Conservation (phyloP, 2,797 vertebrate genomes). For the Amazonetta brasiliensis region DNA sequence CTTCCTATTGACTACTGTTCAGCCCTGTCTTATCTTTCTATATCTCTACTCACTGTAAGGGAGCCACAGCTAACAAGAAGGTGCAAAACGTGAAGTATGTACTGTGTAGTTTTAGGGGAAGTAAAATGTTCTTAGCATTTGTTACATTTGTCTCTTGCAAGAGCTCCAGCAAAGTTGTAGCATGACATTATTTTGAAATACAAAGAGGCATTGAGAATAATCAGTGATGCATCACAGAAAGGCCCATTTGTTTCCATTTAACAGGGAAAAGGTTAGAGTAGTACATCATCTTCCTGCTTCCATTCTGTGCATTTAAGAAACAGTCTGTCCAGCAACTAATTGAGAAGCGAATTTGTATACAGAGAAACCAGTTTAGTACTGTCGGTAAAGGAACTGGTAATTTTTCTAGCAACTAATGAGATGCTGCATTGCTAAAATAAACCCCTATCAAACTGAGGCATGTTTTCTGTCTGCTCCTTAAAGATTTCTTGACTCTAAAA, state of each 20-base stretch:
- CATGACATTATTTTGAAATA: slow-evolving; percentile 53
- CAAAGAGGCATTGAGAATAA: slow-evolving; percentile 28
- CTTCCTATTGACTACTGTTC: not conserved
- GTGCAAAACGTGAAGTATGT: not conserved
- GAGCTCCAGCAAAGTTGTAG: not conserved
- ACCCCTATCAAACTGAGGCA: not conserved
- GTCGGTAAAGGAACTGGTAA: not conserved
- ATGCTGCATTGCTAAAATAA: not conserved
- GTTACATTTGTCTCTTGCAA: slow-evolving; percentile 12
- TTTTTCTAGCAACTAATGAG: not conserved
- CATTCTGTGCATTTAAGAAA: slow-evolving; percentile 25
- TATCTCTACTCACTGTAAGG: not conserved
- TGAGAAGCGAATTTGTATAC: slow-evolving; percentile 41
- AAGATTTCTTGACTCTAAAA: not conserved
- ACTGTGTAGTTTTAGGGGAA: not conserved
- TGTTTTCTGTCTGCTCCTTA: not conserved
- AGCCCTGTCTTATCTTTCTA: not conserved
- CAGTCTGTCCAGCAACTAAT: not conserved
- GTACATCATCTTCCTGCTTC: slow-evolving; percentile 56
- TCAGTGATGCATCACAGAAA: slow-evolving; percentile 59
- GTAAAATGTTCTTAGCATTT: not conserved
- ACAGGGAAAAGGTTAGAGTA: slow-evolving; percentile 68
- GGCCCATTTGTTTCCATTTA: slow-evolving; percentile 54
- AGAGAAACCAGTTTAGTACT: not conserved
- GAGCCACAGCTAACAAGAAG: not conserved